phyloP scores from a whole-genome alignment of 1,140 invertebrate genomes.

The Drosophila sechellia region DNA sequence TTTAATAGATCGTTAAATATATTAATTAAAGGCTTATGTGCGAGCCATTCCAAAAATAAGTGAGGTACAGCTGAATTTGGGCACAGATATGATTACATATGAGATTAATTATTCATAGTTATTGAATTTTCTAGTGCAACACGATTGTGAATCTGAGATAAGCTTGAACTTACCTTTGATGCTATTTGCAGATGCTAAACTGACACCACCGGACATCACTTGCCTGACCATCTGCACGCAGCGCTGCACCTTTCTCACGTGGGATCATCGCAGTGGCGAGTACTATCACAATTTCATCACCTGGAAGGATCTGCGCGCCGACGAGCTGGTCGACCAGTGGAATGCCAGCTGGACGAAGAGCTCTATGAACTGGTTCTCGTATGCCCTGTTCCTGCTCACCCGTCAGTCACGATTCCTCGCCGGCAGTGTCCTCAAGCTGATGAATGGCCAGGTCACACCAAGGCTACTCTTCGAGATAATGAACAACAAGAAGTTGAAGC shows the following conservation, averaged over 20 bases:
- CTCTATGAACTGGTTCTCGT: conserved; percentile 85
- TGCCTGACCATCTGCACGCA: conserved; percentile 95
- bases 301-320: conserved; percentile 97
- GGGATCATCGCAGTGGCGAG: conserved; percentile 92
- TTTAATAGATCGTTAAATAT: neutral
- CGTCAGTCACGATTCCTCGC: conserved; percentile 92
- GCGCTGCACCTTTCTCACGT: conserved; percentile 94
- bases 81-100: too few species aligned
- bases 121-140: neutral
- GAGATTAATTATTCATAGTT: too few species aligned
- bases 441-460: conserved; percentile 93
- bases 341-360: conserved; percentile 93
- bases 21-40: neutral
- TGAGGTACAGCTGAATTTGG: neutral
- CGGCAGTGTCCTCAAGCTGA: conserved; percentile 91
- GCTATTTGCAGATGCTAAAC: conserved; percentile 86
- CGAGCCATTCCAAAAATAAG: neutral
- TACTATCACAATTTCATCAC: conserved; percentile 97
- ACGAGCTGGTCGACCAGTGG: conserved; percentile 92
- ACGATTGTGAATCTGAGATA: too few species aligned
- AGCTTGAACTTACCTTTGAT: neutral
- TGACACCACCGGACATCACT: conserved; percentile 87
- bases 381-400: conserved; percentile 90
- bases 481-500: conserved; percentile 88
- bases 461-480: conserved; percentile 91